Conservation (phyloP, 2,888 invertebrate species). For the Candidula unifasciata region DNA sequence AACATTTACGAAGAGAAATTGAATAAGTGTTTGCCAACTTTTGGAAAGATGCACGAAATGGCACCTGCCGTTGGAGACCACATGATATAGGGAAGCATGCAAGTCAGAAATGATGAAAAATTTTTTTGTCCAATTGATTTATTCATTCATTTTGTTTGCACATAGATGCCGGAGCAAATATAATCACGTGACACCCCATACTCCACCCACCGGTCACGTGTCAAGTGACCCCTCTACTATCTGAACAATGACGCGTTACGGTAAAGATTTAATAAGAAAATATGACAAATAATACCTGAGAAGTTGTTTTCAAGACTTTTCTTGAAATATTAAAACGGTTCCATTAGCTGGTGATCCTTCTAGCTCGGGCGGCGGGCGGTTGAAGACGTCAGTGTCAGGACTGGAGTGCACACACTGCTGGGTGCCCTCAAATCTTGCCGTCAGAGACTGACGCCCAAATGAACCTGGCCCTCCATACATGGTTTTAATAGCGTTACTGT, state of each 20-base stretch:
- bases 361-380: background rate
- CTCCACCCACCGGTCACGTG: too few species aligned
- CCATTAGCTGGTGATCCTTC: background rate
- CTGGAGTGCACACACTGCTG: background rate
- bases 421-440: background rate
- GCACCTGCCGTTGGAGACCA: too few species aligned
- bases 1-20: too few species aligned
- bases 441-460: background rate
- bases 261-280: background rate
- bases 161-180: too few species aligned
- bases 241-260: background rate
- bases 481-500: conserved; percentile 19
- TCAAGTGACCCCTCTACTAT: too few species aligned
- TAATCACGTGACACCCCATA: too few species aligned
- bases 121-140: too few species aligned
- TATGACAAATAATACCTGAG: background rate
- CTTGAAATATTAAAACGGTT: conserved; percentile 17
- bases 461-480: background rate
- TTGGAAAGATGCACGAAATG: too few species aligned
- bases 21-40: too few species aligned
- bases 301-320: background rate
- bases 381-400: background rate
- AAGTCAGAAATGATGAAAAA: too few species aligned
- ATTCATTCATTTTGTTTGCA: too few species aligned
- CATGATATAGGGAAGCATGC: too few species aligned